Base-by-base conservation (phyloP, 1,140 invertebrate genomes). In the Drosophila guanche region DNA sequence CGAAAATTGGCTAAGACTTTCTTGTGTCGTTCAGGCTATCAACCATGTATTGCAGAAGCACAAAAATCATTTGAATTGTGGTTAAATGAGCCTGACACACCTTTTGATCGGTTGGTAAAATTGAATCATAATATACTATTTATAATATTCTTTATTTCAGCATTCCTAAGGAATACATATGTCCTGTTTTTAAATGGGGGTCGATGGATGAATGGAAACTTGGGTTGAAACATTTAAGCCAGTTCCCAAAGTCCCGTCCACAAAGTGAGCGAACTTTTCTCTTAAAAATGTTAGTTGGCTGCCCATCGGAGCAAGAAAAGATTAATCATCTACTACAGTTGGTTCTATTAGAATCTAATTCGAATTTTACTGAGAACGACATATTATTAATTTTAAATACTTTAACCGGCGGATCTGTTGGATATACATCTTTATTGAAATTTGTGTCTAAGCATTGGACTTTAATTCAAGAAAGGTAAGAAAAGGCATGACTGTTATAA, bases 131-230 rank as follows among this genome's bases (percentile, higher is more conserved):
- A 45, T 52, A 58, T 22, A 16, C 1, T 22, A 23, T 47, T n/a
- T 14, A 20, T 41, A 43, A 8, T 54, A n/a, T 53, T 8, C n/a
- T 25, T 12, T 48, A 47, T 33, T 92, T 23, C 72, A 96, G 95
- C 4, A 93, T 96, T 40, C 92, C 94, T 7, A 95, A 95, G 81
- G 94, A 95, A 80, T 95, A 94, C 78, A 93, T 96, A 42, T 96
- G 95, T 58, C 95, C 95, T 4, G 95, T 96, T 2, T 96, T 96
- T 76, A 94, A 95, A 90, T 96, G 95, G 94, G 95, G 95, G 0
- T 94, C 94, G 0, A 92, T 93, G 60, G 94, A 95, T 29, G 95
- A 96, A 91, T 96, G 95, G 95, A 93, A 96, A 68, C 96, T 96
- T 79, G 95, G 95, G 57, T 92, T 96, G 0, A 93, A 96, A 59